These are phyloP conservation scores for Caenorhabditis sp. DNA, from an alignment of 2,888 invertebrate genomes.

Conservation along the genomic window DNA sequence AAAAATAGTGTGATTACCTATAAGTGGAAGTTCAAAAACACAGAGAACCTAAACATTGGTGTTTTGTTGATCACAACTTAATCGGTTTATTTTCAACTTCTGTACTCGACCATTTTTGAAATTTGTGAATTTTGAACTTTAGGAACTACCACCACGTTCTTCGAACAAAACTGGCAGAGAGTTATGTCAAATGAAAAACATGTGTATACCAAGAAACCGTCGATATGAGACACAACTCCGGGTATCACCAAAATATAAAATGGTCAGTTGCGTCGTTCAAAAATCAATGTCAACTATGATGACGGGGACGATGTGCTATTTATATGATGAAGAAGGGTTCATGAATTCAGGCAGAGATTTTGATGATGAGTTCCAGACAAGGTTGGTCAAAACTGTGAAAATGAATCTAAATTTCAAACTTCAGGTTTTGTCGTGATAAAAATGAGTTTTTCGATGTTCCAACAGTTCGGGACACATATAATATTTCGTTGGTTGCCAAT, in stretches of 20 bases:
- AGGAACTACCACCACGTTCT: conserved; percentile 17
- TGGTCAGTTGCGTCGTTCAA: conserved; percentile 52
- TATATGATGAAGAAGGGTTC: conserved; percentile 43
- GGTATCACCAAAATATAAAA: conserved; percentile 46
- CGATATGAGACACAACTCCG: conserved; percentile 33
- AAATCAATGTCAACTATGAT: conserved; percentile 57
- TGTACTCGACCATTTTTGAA: no score
- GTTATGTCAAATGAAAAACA: conserved; percentile 13
- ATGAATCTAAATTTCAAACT: not conserved
- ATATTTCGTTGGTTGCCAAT: conserved; percentile 18
- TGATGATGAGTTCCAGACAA: conserved; percentile 23
- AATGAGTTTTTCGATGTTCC: conserved; percentile 42
- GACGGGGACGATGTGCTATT: conserved; percentile 51
- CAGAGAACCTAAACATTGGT: not conserved
- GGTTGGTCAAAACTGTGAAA: conserved; percentile 5
- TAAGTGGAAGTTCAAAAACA: not conserved
- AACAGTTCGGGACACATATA: conserved; percentile 13
- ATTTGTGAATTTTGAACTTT: no score
- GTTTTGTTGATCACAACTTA: not conserved
- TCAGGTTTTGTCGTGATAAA: conserved; percentile 48
- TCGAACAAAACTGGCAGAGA: conserved; percentile 13
- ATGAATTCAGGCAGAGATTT: conserved; percentile 17
- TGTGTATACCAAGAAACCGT: conserved; percentile 18
- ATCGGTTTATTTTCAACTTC: not conserved
- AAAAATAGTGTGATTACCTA: no score